Conservation (phyloP, 35 echinoderm and acorn worm genomes). For the Diadema setosum region DNA sequence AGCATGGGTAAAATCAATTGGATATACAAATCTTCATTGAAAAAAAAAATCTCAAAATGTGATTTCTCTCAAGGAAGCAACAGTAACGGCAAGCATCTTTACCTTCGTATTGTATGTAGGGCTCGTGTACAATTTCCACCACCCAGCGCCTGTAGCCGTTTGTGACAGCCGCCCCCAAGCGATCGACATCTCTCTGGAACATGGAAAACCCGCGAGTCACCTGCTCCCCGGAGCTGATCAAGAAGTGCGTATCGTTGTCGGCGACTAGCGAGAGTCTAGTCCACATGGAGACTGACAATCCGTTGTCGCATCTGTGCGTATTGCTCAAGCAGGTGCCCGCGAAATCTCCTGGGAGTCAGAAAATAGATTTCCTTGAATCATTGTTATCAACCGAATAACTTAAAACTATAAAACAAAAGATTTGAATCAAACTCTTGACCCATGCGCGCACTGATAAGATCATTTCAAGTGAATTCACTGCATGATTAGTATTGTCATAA, state of each 20-base stretch:
- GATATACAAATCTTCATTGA: neutral
- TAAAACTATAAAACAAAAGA: no score
- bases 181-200: slow-evolving; percentile 63
- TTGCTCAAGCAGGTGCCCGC: slow-evolving; percentile 59
- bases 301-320: slow-evolving; percentile 31
- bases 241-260: slow-evolving; percentile 83
- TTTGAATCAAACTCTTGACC: no score
- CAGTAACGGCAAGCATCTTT: neutral
- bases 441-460: no score
- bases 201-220: slow-evolving; percentile 77
- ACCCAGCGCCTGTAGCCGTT: slow-evolving; percentile 76
- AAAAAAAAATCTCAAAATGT: neutral
- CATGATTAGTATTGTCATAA: no score
- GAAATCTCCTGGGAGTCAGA: slow-evolving; percentile 62
- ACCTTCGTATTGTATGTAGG: slow-evolving; percentile 58
- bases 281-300: slow-evolving; percentile 73
- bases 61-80: neutral
- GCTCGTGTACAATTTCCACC: slow-evolving; percentile 32
- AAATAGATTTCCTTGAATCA: no score
- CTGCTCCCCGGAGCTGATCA: slow-evolving; percentile 87
- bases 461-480: no score
- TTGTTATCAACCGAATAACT: no score
- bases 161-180: slow-evolving; percentile 81
- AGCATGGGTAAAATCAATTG: neutral
- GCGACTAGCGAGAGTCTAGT: slow-evolving; percentile 50